Evolutionary conservation across 92 coral and sea anemone species (phyloP), one percentile per base, ranked within the genome.

Genomic region (Bergia sp.): DNA sequence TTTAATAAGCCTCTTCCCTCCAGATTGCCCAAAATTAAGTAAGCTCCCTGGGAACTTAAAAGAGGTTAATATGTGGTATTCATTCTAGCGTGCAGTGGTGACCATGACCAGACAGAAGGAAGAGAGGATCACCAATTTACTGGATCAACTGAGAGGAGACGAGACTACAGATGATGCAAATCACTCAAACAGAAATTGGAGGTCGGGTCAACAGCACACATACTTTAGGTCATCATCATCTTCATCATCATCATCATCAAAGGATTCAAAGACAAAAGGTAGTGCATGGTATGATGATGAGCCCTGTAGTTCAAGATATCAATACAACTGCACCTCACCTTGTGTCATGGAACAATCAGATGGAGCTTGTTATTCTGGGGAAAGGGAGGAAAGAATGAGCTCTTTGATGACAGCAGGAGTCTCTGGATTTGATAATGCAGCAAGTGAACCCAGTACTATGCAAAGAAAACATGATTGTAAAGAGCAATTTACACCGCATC

Each of bases 91-190:
- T 40, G 98, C 96, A 53, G 90, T 85, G 82, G 96, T 95, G 47
- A 95, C 96, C 8, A 95, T 95, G 96, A 91, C 90, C 50, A 89
- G 91, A 37, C 96, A 93, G 23, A 91, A 86, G 43, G 98, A 95
- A 78, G 94, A 91, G 87, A 95, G 81, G 77, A 90, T 95, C 50
- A 91, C 49, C 37, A 78, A 87, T 64, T 91, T 95, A 38, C 83
- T 95, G 73, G 96, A 77, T 29, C 90, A 90, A 50, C 76, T 94
- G 29, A 85, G 90, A 82, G 57, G 74, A 66, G 65, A 61, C 71
- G 77, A 88, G 57, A 79, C 66, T 55, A 45, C 49, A 10, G 88
- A 37, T 29, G 71, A 29, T n/a, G 71, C 79, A 43, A 64, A 80
- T 75, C 69, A 82, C 39, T 69, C 92, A 90, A 8, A 71, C 75